Evolutionary conservation across 1,140 invertebrate species (phyloP).

Genomic region (Metaphire vulgaris): DNA sequence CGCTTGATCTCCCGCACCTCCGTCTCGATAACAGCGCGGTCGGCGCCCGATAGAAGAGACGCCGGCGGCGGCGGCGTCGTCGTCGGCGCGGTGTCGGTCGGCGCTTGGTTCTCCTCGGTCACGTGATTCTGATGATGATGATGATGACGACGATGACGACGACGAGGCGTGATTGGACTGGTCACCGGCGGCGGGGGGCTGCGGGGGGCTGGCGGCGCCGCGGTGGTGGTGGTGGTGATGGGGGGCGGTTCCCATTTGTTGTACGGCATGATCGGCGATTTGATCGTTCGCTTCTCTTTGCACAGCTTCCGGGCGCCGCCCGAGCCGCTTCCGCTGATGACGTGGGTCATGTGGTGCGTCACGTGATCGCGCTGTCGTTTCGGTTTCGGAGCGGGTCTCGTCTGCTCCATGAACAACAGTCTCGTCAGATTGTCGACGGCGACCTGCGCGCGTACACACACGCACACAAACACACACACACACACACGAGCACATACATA

Average conservation of each 20-base stretch:
- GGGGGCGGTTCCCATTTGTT: conserved; percentile 26
- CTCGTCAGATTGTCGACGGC: conserved; percentile 22
- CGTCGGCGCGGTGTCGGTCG: neutral
- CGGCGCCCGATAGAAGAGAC: neutral
- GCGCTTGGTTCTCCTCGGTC: neutral
- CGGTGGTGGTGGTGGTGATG: too few relatives aligned
- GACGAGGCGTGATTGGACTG: neutral
- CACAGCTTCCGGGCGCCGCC: neutral
- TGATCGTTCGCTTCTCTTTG: conserved; percentile 11
- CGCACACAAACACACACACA: too few relatives aligned
- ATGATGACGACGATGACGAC: too few relatives aligned
- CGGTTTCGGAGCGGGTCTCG: too few relatives aligned
- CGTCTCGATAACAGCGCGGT: neutral
- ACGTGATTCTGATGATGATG: conserved; percentile 2
- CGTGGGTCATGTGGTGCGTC: conserved; percentile 25
- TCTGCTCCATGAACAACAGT: conserved; percentile 24
- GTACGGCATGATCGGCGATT: conserved; percentile 20
- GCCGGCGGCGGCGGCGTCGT: too few relatives aligned
- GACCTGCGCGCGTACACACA: conserved; percentile 17
- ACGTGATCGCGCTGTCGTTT: conserved; percentile 17
- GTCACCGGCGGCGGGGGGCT: too few relatives aligned
- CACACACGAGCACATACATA: too few relatives aligned
- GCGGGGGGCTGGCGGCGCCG: too few relatives aligned
- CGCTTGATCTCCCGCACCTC: conserved; percentile 44
- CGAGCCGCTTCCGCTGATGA: neutral